A percentile compares a stretch with the other conserved stretches of the same genome.
Conservation (phyloP, 92 coral and sea anemone species). For the Porites rus region DNA sequence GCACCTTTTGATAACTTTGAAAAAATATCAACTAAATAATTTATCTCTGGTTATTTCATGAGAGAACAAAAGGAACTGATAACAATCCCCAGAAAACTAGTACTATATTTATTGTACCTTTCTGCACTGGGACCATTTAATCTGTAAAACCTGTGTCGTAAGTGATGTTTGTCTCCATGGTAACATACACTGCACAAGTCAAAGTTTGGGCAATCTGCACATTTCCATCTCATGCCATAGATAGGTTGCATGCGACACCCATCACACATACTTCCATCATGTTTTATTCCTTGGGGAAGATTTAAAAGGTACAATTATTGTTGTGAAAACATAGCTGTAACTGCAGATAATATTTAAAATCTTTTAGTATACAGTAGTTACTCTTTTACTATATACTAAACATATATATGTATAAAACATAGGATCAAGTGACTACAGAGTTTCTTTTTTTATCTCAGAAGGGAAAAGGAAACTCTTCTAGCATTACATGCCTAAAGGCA, state of each 20-base stretch:
- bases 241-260: constrained; percentile 99
- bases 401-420: no score
- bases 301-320: no score
- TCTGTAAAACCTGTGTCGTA: constrained; percentile 92
- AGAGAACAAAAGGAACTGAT: no score
- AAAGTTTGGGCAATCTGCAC: constrained; percentile 96
- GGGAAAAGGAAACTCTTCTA: no score
- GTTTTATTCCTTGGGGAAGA: constrained; percentile 79
- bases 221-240: constrained; percentile 96
- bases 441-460: no score
- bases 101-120: constrained; percentile 52
- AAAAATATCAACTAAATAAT: no score
- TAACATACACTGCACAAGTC: constrained; percentile 94
- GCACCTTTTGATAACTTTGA: no score
- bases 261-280: constrained; percentile 98
- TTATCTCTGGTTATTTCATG: no score
- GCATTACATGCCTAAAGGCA: no score
- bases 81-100: not conserved
- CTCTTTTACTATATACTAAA: no score
- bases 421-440: no score
- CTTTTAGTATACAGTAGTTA: no score
- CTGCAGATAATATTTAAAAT: not conserved
- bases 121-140: constrained; percentile 81
- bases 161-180: constrained; percentile 97
- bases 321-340: not conserved